These are phyloP conservation scores for Solenopsis fugax DNA, from an alignment of 1,140 invertebrate species.

Conservation along the genomic window DNA sequence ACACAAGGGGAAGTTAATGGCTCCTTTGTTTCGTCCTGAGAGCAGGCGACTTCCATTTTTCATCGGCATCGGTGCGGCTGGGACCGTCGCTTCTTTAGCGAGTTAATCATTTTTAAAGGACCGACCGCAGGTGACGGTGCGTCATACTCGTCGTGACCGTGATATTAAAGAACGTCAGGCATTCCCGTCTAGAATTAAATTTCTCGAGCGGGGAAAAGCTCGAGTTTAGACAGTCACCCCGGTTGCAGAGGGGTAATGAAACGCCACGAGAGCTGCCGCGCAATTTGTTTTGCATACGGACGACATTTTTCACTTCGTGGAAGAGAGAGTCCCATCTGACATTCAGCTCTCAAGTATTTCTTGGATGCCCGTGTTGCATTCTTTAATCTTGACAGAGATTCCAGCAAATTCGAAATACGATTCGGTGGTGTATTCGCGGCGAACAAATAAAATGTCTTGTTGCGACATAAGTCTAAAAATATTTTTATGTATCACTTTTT, in stretches of 20 bases:
- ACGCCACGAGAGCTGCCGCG: constrained; percentile 66
- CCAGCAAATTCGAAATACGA: not conserved
- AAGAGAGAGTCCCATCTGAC: constrained; percentile 55
- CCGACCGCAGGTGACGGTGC: constrained; percentile 78
- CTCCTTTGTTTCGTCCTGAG: constrained; percentile 73
- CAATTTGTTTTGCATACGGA: constrained; percentile 80
- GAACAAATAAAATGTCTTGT: not conserved
- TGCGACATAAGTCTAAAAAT: constrained; percentile 20
- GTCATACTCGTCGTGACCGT: constrained; percentile 65
- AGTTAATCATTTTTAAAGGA: constrained; percentile 83
- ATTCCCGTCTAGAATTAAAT: constrained; percentile 75
- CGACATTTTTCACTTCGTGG: constrained; percentile 78
- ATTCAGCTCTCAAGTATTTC: not conserved
- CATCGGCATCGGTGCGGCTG: constrained; percentile 69
- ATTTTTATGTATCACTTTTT: constrained; percentile 4
- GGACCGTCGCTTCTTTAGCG: constrained; percentile 47
- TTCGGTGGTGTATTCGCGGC: not conserved
- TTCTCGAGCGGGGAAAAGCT: constrained; percentile 66
- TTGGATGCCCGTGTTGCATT: not conserved
- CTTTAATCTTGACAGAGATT: constrained; percentile 8
- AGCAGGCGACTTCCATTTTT: constrained; percentile 77
- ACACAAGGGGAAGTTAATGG: constrained; percentile 76
- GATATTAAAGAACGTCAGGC: constrained; percentile 68
- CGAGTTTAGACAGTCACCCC: constrained; percentile 16
- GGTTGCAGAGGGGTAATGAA: constrained; percentile 76